Evolutionary conservation across 1,140 invertebrate genomes (phyloP).

Genomic region (Drosophila trapezifrons): DNA sequence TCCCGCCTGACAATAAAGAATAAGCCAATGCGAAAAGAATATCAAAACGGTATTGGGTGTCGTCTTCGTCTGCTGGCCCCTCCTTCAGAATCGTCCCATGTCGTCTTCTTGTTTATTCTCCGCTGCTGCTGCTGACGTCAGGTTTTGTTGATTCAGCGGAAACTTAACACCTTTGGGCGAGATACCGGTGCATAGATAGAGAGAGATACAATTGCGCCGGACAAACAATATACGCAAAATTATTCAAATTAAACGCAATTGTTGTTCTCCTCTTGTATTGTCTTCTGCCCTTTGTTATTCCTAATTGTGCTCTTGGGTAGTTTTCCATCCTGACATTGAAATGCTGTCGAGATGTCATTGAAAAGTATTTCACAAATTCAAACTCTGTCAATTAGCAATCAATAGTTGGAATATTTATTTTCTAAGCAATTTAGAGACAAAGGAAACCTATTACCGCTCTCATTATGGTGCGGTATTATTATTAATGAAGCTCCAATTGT

Average conservation of each 20-base stretch:
- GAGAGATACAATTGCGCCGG: conserved; percentile 23
- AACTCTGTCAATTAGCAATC: conserved; percentile 7
- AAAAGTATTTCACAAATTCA: conserved; percentile 29
- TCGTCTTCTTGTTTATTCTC: conserved; percentile 28
- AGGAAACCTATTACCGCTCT: neutral
- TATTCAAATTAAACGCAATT: conserved; percentile 64
- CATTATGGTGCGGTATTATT: conserved; percentile 12
- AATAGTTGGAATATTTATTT: conserved; percentile 30
- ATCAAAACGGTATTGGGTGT: conserved; percentile 33
- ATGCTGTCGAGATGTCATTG: conserved; percentile 34
- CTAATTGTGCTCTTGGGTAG: conserved; percentile 33
- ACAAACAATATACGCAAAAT: conserved; percentile 75
- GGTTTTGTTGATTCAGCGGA: conserved; percentile 48
- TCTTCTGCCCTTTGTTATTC: conserved; percentile 29
- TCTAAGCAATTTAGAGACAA: conserved; percentile 7
- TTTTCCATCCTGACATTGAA: conserved; percentile 45
- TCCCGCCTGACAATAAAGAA: conserved; percentile 28
- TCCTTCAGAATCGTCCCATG: neutral
- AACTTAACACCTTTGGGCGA: conserved; percentile 55
- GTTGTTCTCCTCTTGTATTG: conserved; percentile 10
- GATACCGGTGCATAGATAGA: conserved; percentile 38
- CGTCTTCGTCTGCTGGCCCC: neutral
- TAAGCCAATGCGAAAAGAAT: conserved; percentile 15
- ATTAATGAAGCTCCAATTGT: neutral
- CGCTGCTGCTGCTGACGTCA: conserved; percentile 41